Evolutionary conservation across 2,888 invertebrate species (phyloP).

Genomic region (Idaea dimidiata): DNA sequence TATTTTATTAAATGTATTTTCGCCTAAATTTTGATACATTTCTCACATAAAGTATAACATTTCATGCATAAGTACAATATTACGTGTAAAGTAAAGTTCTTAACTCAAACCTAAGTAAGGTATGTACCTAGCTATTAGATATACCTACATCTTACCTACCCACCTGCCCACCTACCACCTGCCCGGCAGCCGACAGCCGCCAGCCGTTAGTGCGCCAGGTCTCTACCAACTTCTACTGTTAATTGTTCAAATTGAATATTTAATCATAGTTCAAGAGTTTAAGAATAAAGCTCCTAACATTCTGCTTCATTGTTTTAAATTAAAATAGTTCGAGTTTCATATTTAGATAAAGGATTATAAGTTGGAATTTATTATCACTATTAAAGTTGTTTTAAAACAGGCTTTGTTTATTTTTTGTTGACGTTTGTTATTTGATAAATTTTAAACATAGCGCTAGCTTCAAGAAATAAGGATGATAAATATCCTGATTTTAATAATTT

Average conservation of each 20-base stretch:
- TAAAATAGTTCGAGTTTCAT: neutral
- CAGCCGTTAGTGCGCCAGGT: no score
- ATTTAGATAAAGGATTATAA: neutral
- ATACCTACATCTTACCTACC: neutral
- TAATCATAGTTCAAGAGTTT: conserved; percentile 8
- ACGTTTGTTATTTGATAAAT: neutral
- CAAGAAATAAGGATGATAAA: no score
- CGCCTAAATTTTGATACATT: neutral
- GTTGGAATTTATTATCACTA: neutral
- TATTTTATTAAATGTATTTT: no score
- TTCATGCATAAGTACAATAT: neutral
- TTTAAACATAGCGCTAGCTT: no score
- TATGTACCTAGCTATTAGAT: neutral
- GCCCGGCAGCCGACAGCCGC: neutral
- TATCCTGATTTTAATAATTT: no score
- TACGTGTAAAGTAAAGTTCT: neutral
- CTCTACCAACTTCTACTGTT: conserved; percentile 15
- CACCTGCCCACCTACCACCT: neutral
- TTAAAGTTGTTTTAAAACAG: neutral
- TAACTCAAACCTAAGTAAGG: neutral
- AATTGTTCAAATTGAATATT: conserved; percentile 27
- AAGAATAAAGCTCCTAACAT: neutral
- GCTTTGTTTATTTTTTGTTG: neutral
- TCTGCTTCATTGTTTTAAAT: neutral
- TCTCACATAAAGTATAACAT: neutral